A percentile compares a stretch with the other conserved stretches of the same genome.
Conservation (phyloP, 2,888 invertebrate species). For the Galerucella calmariensis region DNA sequence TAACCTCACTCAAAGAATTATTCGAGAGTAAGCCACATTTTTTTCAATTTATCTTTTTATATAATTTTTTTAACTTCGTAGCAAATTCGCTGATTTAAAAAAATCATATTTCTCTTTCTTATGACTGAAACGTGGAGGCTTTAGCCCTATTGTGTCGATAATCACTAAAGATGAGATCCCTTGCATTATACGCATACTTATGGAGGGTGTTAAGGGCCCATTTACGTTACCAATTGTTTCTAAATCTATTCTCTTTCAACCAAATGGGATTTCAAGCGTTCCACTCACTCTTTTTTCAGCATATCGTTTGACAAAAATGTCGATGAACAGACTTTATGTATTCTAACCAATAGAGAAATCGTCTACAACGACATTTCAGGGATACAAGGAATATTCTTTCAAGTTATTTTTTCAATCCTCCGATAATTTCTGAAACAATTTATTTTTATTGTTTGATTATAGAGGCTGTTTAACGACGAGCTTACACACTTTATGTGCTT, state of each 20-base stretch:
- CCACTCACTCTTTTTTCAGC: not conserved
- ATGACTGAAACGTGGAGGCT: not conserved
- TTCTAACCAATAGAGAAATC: not conserved
- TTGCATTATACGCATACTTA: not conserved
- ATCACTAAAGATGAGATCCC: not conserved
- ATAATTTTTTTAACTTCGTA: no score
- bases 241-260: not conserved
- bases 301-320: not conserved
- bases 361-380: no score
- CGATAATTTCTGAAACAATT: no score
- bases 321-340: not conserved
- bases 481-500: no score
- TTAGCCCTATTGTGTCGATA: not conserved
- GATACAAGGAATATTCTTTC: no score
- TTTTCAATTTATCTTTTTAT: no score
- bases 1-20: conserved; percentile 6
- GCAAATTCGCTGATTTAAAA: no score
- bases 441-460: no score
- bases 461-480: no score
- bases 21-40: conserved; percentile 9
- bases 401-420: no score
- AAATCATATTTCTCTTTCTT: not conserved
- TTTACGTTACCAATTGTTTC: not conserved
- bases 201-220: not conserved
- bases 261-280: not conserved